Evolutionary conservation across 2,888 invertebrate species (phyloP).

Genomic region (Lasioglossum morio): DNA sequence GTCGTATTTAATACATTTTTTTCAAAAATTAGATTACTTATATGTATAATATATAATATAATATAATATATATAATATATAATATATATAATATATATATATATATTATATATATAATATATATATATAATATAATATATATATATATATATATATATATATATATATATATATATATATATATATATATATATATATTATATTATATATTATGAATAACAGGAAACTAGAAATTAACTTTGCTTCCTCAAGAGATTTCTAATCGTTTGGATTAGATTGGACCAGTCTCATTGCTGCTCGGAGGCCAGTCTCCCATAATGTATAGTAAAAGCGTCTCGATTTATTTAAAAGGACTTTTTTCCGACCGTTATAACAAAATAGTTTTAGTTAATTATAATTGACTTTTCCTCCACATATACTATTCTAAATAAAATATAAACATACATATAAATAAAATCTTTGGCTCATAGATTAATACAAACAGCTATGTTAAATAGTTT

Average conservation of each 20-base stretch:
- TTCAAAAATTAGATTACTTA: conserved; percentile 9
- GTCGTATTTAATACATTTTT: conserved; percentile 43
- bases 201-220: conserved; percentile 7
- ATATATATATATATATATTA: neutral
- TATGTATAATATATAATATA: conserved; percentile 12
- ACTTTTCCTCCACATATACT: neutral
- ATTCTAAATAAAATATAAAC: neutral
- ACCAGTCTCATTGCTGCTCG: neutral
- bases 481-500: conserved; percentile 32
- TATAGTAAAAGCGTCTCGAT: neutral
- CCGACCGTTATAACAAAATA: neutral
- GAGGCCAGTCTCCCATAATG: neutral
- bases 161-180: neutral
- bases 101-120: neutral
- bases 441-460: conserved; percentile 18
- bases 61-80: neutral
- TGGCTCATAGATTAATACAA: conserved; percentile 32
- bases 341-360: neutral
- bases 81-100: neutral
- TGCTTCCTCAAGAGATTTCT: neutral
- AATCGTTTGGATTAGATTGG: neutral
- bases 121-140: neutral
- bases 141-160: no score
- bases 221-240: neutral
- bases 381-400: neutral